A percentile compares a stretch with the other conserved stretches of the same genome.
phyloP scores from a whole-genome alignment of 2,797 vertebrate species.

The Dermochelys coriacea region DNA sequence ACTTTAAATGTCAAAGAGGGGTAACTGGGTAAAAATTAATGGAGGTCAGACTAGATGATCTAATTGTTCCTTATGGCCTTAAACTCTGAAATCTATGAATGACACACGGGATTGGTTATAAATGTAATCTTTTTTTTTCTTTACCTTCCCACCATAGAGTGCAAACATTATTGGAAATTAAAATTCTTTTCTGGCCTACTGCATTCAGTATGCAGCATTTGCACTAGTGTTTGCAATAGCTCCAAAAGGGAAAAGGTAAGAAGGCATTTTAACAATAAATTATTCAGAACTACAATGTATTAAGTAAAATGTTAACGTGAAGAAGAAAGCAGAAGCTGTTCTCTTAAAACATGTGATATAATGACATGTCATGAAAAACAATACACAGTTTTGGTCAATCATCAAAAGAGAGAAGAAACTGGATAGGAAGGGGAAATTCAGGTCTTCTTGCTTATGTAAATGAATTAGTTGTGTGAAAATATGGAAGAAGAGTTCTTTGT shows the following conservation, averaged over 20 bases:
- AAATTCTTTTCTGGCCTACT: neutral
- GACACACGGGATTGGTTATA: neutral
- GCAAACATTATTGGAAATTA: conserved; percentile 2
- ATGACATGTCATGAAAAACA: neutral
- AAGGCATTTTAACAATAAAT: conserved; percentile 60
- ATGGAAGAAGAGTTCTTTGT: neutral
- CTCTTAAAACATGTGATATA: neutral
- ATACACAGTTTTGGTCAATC: neutral
- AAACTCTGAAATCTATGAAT: neutral
- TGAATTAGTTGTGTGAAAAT: neutral
- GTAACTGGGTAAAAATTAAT: neutral
- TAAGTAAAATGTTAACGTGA: conserved; percentile 29
- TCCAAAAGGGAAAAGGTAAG: conserved; percentile 25
- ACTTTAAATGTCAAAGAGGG: neutral
- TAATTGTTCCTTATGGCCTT: neutral
- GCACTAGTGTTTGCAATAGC: conserved; percentile 13
- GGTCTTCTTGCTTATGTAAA: neutral
- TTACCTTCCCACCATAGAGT: neutral
- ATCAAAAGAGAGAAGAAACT: neutral
- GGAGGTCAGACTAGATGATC: neutral
- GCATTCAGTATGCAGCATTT: neutral
- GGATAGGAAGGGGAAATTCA: neutral
- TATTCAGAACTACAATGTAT: conserved; percentile 48
- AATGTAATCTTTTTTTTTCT: neutral
- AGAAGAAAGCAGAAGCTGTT: conserved; percentile 6